Evolutionary conservation across 2,888 invertebrate species (phyloP).

Genomic region (Tipula vernalis): DNA sequence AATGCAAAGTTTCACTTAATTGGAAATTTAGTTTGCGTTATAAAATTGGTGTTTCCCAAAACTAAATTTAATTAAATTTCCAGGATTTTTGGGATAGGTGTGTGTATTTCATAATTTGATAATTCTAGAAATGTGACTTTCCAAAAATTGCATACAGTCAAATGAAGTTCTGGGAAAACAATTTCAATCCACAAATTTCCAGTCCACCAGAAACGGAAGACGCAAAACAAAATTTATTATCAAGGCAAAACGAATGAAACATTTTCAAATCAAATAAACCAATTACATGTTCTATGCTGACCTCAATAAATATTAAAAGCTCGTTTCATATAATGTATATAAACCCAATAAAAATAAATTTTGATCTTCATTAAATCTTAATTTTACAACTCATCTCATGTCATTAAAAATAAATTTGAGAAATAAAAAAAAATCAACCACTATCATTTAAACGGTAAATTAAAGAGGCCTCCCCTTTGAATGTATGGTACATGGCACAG

Average conservation of each 20-base stretch:
- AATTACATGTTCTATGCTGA: not conserved
- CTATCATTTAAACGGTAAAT: not conserved
- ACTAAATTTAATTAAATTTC: no score
- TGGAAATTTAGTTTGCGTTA: no score
- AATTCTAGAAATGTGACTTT: no score
- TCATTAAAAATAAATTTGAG: not conserved
- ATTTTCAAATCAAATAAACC: not conserved
- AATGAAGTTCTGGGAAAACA: no score
- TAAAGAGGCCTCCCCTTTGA: not conserved
- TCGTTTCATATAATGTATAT: not conserved
- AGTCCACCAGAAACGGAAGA: not conserved
- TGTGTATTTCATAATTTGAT: no score
- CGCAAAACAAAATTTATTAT: not conserved
- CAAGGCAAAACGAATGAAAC: not conserved
- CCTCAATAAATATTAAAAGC: not conserved
- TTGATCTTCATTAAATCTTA: not conserved
- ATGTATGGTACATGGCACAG: not conserved
- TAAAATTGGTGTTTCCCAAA: no score
- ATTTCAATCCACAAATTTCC: no score
- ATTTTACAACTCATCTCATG: not conserved
- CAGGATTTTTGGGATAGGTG: no score
- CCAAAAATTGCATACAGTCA: no score
- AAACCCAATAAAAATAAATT: not conserved
- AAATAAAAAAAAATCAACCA: not conserved
- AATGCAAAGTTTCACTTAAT: no score